A percentile compares a stretch with the other conserved stretches of the same genome.
These are phyloP conservation scores for Cololabis saira DNA, from an alignment of 2,113 vertebrate genomes.

Conservation along the genomic window DNA sequence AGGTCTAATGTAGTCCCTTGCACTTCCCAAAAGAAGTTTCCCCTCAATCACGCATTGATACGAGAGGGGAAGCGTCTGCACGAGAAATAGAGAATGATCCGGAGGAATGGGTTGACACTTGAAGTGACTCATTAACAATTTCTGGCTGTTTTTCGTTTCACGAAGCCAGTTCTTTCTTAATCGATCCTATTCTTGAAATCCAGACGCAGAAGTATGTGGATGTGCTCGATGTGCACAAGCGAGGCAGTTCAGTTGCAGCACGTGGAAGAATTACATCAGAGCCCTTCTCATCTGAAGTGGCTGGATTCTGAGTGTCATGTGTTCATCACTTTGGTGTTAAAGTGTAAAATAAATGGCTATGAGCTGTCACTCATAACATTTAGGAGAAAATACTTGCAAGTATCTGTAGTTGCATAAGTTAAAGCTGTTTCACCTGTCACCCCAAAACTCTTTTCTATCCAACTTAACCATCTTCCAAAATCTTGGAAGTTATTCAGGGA, in stretches of 20 bases:
- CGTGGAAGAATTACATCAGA: constrained; percentile 74
- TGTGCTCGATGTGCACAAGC: constrained; percentile 28
- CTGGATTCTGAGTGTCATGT: not conserved
- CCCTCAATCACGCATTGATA: constrained; percentile 80
- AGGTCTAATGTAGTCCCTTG: constrained; percentile 78
- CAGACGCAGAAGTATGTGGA: constrained; percentile 10
- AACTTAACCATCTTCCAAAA: constrained; percentile 22
- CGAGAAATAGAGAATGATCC: constrained; percentile 68
- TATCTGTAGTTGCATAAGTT: not conserved
- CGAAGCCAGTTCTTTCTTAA: constrained; percentile 13
- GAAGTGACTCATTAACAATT: constrained; percentile 53
- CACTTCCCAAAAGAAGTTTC: constrained; percentile 85
- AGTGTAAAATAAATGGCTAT: not conserved
- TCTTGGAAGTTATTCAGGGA: constrained; percentile 13
- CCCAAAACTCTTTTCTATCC: constrained; percentile 12
- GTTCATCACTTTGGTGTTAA: not conserved
- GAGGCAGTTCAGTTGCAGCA: constrained; percentile 49
- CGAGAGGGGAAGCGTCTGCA: constrained; percentile 73
- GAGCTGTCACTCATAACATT: not conserved
- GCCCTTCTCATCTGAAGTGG: constrained; percentile 32
- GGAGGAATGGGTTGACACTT: constrained; percentile 56
- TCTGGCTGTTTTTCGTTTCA: constrained; percentile 40
- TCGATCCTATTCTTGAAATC: constrained; percentile 2
- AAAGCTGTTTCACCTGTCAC: constrained; percentile 15
- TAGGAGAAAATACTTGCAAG: not conserved